A percentile compares a stretch with the other conserved stretches of the same genome.
These are phyloP conservation scores for Ptilodon capucinus DNA, from an alignment of 2,888 invertebrate genomes.

Conservation along the genomic window DNA sequence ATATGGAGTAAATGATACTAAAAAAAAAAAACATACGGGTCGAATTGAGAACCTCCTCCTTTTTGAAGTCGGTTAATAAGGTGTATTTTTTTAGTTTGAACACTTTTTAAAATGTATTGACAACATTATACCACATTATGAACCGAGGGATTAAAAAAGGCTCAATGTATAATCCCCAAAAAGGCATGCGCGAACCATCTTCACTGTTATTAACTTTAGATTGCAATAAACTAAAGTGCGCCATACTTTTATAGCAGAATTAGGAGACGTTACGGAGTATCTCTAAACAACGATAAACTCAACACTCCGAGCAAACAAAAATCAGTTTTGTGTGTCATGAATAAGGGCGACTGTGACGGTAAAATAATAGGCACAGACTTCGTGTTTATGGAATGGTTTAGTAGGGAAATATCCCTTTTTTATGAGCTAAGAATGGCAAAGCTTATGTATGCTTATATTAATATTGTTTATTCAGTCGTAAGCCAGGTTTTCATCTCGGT, in stretches of 20 bases:
- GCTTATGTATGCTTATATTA: conserved; percentile 73
- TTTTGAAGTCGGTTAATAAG: too few species aligned
- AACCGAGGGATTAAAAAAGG: conserved; percentile 28
- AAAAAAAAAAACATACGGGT: too few species aligned
- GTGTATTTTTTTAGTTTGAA: neutral
- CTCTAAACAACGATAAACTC: conserved; percentile 22
- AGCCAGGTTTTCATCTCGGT: conserved; percentile 38
- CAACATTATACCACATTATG: conserved; percentile 17
- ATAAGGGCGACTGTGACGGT: conserved; percentile 27
- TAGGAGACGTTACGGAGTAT: conserved; percentile 62
- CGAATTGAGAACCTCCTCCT: too few species aligned
- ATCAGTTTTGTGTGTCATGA: conserved; percentile 17
- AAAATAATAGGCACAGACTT: conserved; percentile 38
- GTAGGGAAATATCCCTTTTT: conserved; percentile 77
- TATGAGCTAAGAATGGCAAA: conserved; percentile 74
- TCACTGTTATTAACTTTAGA: conserved; percentile 72
- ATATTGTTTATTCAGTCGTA: conserved; percentile 65
- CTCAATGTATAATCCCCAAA: conserved; percentile 30
- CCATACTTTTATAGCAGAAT: conserved; percentile 75
- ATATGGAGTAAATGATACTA: too few species aligned
- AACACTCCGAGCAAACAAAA: conserved; percentile 10
- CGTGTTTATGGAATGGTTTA: conserved; percentile 73
- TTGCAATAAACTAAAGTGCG: conserved; percentile 76
- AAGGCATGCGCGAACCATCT: conserved; percentile 43
- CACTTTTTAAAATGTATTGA: conserved; percentile 3